phyloP scores from a whole-genome alignment of 2,888 invertebrate genomes.

The Ceriagrion tenellum region DNA sequence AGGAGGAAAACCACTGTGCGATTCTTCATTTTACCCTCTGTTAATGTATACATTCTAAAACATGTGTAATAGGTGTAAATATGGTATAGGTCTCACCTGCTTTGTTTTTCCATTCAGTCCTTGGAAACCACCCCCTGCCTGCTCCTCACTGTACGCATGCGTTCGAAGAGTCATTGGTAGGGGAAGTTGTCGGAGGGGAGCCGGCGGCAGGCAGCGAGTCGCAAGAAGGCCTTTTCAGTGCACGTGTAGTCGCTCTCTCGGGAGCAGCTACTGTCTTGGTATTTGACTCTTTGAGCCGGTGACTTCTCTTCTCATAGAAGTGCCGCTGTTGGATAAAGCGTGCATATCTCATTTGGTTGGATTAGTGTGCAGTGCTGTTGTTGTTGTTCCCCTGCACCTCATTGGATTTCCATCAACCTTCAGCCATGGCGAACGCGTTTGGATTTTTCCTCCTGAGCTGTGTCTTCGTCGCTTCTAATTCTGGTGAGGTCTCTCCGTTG shows the following conservation, averaged over 20 bases:
- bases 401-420: neutral
- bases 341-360: neutral
- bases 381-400: neutral
- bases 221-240: neutral
- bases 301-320: neutral
- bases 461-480: conserved; percentile 42
- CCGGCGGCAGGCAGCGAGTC: neutral
- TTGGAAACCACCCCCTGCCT: too few species aligned
- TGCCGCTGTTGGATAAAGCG: neutral
- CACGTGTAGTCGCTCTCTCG: conserved; percentile 63
- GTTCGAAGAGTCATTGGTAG: too few species aligned
- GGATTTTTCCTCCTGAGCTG: conserved; percentile 57
- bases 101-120: too few species aligned
- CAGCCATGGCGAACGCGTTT: conserved; percentile 13
- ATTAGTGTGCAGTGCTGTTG: neutral
- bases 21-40: too few species aligned
- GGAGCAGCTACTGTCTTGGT: conserved; percentile 47
- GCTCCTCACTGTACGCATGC: too few species aligned
- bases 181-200: too few species aligned
- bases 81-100: too few species aligned
- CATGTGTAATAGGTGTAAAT: too few species aligned
- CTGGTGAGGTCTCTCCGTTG: neutral
- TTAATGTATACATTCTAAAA: too few species aligned
- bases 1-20: too few species aligned
- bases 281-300: neutral